Evolutionary conservation across 2,888 invertebrate genomes (phyloP), one percentile per base, ranked within the genome.

Genomic region (Boloria euphrosyne): DNA sequence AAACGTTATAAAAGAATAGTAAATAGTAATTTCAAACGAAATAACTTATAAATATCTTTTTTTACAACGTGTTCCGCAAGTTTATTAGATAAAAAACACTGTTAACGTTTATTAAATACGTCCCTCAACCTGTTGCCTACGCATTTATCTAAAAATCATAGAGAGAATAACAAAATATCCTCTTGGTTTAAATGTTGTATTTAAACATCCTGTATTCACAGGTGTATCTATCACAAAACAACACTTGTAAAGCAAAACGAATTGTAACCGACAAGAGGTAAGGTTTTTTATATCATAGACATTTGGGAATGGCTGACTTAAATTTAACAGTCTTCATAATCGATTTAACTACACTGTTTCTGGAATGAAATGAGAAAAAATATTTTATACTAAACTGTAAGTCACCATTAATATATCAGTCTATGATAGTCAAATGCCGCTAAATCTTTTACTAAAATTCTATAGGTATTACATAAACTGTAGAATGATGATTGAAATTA

Each of bases 171-270:
- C n/a, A 16, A 62, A 27, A 27, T 27, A 53, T 53, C 3, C 13
- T 17, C 13, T 6, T 50, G 1, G 3, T 6, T 3, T 18, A 1
- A n/a, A 31, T 14, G 46, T 13, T 47, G 6, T 18, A n/a, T 22
- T 59, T n/a, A 22, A 59, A 61, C 70, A 68, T 46, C 65, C 57
- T 70, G 60, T 68, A 44, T 72, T 75, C 71, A 52, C 27, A 18
- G 17, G 44, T 16, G 55, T 55, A 55, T 44, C 50, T 55, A 55
- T 44, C 50, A 79, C 74, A 75, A 76, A 81, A 75, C 76, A 79
- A 82, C 84, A 89, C 85, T 85, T 86, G 87, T 83, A 78, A 74
- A 81, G 82, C 89, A 84, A 84, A 84, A 86, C 88, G 88, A 89
- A 89, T 89, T 84, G 72, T 64, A 76, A 69, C 76, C 75, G 66